A percentile compares a stretch with the other conserved stretches of the same genome.
phyloP scores from a whole-genome alignment of 2,113 vertebrate genomes.

The Eulacestoma nigropectus region DNA sequence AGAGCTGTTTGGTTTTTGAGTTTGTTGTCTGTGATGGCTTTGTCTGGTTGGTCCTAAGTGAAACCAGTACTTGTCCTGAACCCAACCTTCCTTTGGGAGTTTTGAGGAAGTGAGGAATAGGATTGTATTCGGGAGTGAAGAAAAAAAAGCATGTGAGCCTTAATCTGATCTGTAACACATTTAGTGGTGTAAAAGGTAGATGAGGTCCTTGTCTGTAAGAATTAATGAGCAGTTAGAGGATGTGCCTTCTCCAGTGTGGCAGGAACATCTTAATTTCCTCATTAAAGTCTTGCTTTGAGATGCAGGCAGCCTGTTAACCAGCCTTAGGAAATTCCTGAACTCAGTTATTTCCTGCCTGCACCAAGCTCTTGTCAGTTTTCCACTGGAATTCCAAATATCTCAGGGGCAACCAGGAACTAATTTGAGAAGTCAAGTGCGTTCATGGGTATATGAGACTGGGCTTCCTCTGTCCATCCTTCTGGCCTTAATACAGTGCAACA shows the following conservation, averaged over 20 bases:
- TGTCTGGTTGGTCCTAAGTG: not conserved
- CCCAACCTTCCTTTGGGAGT: not conserved
- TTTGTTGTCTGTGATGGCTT: not conserved
- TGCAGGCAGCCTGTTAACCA: not conserved
- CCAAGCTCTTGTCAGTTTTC: not conserved
- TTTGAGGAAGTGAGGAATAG: not conserved
- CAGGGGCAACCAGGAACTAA: not conserved
- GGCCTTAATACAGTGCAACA: not conserved
- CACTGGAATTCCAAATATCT: not conserved
- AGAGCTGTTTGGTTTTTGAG: not conserved
- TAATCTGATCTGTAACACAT: not conserved
- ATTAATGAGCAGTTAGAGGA: not conserved
- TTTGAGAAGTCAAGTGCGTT: not conserved
- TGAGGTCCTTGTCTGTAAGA: not conserved
- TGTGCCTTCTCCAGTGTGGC: fast-evolving
- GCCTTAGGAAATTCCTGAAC: not conserved
- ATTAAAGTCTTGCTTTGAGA: not conserved
- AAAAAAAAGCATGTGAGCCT: not conserved
- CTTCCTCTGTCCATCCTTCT: not conserved
- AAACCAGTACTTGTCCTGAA: not conserved
- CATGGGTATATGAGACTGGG: not conserved
- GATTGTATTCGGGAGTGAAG: not conserved
- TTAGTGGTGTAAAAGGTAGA: not conserved
- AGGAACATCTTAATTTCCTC: not conserved
- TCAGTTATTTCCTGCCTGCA: not conserved